Evolutionary conservation across 2,888 invertebrate genomes (phyloP).

Genomic region (Celastrina argiolus): DNA sequence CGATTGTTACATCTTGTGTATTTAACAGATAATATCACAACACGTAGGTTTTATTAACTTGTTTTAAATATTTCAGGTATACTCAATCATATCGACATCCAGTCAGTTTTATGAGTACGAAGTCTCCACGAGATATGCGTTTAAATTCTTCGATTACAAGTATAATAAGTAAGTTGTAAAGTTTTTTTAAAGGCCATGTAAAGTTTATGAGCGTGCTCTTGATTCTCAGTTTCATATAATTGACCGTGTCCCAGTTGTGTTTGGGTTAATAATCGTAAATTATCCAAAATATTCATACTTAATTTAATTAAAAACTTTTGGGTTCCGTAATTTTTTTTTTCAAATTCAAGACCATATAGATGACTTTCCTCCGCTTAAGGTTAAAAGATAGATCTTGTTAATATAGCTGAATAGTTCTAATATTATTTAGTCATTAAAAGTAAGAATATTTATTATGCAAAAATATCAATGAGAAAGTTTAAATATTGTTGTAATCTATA

Average conservation of each 20-base stretch:
- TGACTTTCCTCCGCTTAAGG: no score
- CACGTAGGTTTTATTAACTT: no score
- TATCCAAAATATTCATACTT: conserved; percentile 9
- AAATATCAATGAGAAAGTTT: no score
- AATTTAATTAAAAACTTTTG: not conserved
- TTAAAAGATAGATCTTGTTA: no score
- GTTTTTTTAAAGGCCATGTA: not conserved
- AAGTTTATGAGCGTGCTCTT: conserved; percentile 13
- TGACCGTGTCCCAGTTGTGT: conserved; percentile 13
- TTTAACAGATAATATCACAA: no score
- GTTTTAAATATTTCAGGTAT: conserved; percentile 43
- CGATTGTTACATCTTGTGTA: not conserved
- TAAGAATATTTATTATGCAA: no score
- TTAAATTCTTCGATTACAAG: conserved; percentile 27
- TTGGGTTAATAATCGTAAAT: conserved; percentile 17
- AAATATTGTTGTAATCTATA: no score
- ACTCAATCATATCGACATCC: conserved; percentile 52
- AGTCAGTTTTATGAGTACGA: conserved; percentile 59
- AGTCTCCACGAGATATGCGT: conserved; percentile 43
- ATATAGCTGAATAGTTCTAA: no score
- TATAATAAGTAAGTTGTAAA: conserved; percentile 40
- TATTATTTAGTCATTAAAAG: no score
- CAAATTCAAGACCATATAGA: no score
- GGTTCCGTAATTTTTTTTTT: conserved; percentile 9
- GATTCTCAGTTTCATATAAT: conserved; percentile 5